Conservation (phyloP, 1,140 invertebrate species). For the Aphis craccivora region DNA sequence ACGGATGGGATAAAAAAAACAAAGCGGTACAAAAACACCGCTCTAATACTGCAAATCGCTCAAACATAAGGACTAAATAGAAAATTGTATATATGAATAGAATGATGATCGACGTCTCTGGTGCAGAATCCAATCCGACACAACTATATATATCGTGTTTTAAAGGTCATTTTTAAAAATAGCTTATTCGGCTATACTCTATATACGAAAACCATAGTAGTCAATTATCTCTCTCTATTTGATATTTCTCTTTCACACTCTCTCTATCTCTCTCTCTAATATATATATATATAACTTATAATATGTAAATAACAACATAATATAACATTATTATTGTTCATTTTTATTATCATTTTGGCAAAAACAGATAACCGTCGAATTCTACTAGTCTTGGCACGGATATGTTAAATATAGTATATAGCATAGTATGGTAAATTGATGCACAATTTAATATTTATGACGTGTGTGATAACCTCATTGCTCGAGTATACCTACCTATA, state of each 20-base stretch:
- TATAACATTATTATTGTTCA: background rate
- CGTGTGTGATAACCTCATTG: background rate
- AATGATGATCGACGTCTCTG: background rate
- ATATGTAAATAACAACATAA: too few relatives aligned
- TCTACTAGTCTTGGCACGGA: background rate
- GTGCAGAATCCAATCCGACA: background rate
- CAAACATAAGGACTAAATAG: slow-evolving; percentile 8
- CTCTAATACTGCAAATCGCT: slow-evolving; percentile 19
- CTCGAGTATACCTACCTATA: background rate
- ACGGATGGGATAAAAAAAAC: background rate
- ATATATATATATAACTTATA: too few relatives aligned
- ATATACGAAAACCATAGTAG: background rate
- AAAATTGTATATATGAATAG: background rate
- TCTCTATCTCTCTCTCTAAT: too few relatives aligned
- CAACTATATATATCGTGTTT: background rate
- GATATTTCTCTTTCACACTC: too few relatives aligned
- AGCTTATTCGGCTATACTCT: background rate
- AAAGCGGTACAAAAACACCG: background rate
- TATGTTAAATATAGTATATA: too few relatives aligned
- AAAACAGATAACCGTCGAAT: background rate
- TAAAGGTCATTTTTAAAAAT: slow-evolving; percentile 8
- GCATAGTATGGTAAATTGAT: background rate
- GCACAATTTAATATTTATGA: background rate
- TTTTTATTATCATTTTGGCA: background rate
- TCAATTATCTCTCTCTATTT: background rate